Percentiles rank a stretch among this genome's conserved stretches.
Conservation (phyloP, 2,888 invertebrate genomes). For the Hecatera dysodea region DNA sequence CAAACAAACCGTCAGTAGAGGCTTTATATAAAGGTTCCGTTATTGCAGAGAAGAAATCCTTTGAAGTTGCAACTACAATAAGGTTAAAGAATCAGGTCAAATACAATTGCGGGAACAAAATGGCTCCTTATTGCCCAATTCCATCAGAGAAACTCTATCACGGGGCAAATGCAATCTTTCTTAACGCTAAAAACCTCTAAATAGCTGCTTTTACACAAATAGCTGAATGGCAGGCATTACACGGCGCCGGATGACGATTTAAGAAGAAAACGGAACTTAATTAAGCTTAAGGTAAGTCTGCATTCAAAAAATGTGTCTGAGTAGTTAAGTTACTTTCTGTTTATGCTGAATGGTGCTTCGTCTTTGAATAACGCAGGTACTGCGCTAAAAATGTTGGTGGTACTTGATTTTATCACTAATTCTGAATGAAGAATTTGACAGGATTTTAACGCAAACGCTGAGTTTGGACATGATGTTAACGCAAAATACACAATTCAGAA, state of each 20-base stretch:
- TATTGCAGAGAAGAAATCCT: background rate
- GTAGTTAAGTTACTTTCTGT: conserved; percentile 17
- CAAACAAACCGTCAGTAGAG: background rate
- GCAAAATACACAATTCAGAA: too few relatives aligned
- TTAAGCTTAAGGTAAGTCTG: conserved; percentile 60
- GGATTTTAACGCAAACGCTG: too few relatives aligned
- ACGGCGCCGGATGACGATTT: conserved; percentile 58
- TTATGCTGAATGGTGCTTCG: background rate
- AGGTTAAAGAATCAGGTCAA: conserved; percentile 35
- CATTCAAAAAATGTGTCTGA: conserved; percentile 43
- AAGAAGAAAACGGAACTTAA: conserved; percentile 59
- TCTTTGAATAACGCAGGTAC: background rate
- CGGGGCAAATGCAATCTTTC: conserved; percentile 56
- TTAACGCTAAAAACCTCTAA: conserved; percentile 54
- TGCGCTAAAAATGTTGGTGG: background rate
- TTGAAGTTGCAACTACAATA: conserved; percentile 9
- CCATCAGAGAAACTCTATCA: conserved; percentile 53
- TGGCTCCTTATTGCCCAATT: conserved; percentile 55
- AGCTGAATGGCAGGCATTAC: conserved; percentile 48
- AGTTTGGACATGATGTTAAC: too few relatives aligned
- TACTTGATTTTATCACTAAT: background rate
- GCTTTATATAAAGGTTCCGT: background rate
- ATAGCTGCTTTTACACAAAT: conserved; percentile 58
- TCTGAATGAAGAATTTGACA: background rate
- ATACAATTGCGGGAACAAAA: conserved; percentile 46